Evolutionary conservation across 2,888 invertebrate species (phyloP).

Genomic region (Parthenolecanium corni): DNA sequence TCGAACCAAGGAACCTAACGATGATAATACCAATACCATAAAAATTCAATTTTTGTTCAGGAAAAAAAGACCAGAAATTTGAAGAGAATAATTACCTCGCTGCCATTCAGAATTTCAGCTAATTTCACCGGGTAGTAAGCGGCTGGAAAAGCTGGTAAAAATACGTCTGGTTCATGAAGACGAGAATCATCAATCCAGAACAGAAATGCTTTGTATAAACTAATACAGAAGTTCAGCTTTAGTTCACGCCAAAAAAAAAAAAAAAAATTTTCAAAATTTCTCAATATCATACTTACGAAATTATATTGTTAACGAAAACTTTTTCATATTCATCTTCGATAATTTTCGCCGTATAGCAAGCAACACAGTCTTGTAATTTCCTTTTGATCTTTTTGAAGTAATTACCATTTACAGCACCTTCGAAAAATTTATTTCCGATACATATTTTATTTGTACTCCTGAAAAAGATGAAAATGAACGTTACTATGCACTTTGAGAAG

Average conservation of each 20-base stretch:
- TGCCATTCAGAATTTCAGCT: constrained; percentile 49
- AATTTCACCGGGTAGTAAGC: constrained; percentile 59
- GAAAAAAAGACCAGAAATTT: constrained; percentile 2
- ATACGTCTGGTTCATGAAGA: constrained; percentile 54
- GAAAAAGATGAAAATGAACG: constrained; percentile 4
- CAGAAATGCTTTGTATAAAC: constrained; percentile 51
- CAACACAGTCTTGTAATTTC: constrained; percentile 51
- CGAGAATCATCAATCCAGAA: constrained; percentile 70
- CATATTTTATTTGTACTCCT: constrained; percentile 42
- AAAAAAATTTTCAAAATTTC: not conserved
- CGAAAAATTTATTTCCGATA: constrained; percentile 63
- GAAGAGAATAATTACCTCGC: constrained; percentile 40
- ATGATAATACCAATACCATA: too few relatives aligned
- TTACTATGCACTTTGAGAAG: not conserved
- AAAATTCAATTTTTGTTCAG: not conserved
- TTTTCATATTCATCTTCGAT: constrained; percentile 31
- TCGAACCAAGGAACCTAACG: constrained; percentile 55
- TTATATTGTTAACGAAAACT: constrained; percentile 24
- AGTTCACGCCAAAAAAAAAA: constrained; percentile 19
- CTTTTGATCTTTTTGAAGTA: constrained; percentile 58
- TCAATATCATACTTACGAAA: not conserved
- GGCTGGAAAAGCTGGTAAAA: constrained; percentile 56
- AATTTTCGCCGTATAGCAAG: constrained; percentile 36
- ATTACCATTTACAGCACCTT: constrained; percentile 52
- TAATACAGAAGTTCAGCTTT: constrained; percentile 34